Conservation (phyloP, 2,113 vertebrate species). For the Chunga burmeisteri region DNA sequence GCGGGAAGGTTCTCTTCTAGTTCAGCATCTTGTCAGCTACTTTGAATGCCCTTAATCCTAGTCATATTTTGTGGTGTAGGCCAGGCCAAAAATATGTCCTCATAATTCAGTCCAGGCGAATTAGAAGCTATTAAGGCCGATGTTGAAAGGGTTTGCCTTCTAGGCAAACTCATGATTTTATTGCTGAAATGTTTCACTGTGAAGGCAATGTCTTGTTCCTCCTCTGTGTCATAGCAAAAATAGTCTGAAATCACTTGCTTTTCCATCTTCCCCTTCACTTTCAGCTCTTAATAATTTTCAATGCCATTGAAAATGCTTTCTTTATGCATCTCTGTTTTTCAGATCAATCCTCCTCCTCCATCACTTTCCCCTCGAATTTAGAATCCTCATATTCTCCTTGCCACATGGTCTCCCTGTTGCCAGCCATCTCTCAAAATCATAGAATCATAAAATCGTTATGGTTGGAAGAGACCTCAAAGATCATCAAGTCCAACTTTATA, state of each 20-base stretch:
- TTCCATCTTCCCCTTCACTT: neutral
- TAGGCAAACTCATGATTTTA: conserved; percentile 6
- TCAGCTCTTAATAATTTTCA: neutral
- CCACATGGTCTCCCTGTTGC: neutral
- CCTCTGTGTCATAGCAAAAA: neutral
- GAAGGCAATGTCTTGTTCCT: neutral
- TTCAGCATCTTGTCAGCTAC: conserved; percentile 14
- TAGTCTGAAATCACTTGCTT: neutral
- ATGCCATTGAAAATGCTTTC: neutral
- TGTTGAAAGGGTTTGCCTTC: neutral
- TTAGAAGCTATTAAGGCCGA: neutral
- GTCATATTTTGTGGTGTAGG: conserved; percentile 9
- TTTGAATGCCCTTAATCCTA: neutral
- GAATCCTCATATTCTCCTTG: neutral
- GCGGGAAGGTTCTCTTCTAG: neutral
- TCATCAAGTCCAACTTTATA: too few relatives aligned
- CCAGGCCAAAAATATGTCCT: conserved; percentile 8
- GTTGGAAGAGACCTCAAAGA: too few relatives aligned
- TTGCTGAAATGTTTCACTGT: conserved; percentile 1
- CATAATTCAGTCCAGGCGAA: conserved; percentile 15
- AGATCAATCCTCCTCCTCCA: neutral
- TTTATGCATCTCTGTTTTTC: neutral
- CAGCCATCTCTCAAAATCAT: neutral
- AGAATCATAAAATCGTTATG: too few relatives aligned
- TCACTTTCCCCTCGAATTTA: neutral